Conservation (phyloP, 2,888 invertebrate species). For the Helleia helle region DNA sequence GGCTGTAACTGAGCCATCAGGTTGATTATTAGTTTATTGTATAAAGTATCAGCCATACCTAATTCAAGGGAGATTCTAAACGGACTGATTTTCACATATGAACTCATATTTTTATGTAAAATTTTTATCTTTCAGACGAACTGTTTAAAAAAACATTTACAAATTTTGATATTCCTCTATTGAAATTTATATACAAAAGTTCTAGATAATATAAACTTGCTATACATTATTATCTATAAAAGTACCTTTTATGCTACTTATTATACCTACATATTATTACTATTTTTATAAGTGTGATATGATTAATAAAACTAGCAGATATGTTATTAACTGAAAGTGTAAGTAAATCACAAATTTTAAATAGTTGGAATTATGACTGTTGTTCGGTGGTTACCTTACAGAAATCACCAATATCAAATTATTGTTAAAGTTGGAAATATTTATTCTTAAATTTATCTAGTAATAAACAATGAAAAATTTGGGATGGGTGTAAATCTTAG, state of each 20-base stretch:
- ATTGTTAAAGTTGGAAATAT: conserved; percentile 8
- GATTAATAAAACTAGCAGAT: not conserved
- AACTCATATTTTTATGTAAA: conserved; percentile 11
- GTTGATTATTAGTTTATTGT: conserved; percentile 22
- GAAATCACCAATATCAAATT: conserved; percentile 2
- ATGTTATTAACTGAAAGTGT: not conserved
- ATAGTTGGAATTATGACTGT: not conserved
- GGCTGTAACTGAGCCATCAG: conserved; percentile 30
- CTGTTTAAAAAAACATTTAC: conserved; percentile 2
- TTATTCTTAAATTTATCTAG: conserved; percentile 4
- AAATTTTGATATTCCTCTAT: conserved; percentile 12
- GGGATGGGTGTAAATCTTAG: conserved; percentile 17
- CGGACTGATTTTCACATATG: conserved; percentile 18
- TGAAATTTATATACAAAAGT: conserved; percentile 1
- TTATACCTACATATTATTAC: conserved; percentile 13
- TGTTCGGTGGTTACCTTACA: not conserved
- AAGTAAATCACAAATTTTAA: not conserved
- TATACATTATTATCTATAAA: conserved; percentile 21
- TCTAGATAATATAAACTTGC: not conserved
- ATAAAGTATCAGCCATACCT: conserved; percentile 11
- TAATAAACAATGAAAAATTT: conserved; percentile 2
- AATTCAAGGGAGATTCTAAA: conserved; percentile 16
- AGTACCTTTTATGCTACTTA: too few relatives aligned
- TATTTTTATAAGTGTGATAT: conserved; percentile 17
- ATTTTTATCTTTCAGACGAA: conserved; percentile 7